Evolutionary conservation across 1,140 invertebrate species (phyloP).

Genomic region (Zaprionus capensis): DNA sequence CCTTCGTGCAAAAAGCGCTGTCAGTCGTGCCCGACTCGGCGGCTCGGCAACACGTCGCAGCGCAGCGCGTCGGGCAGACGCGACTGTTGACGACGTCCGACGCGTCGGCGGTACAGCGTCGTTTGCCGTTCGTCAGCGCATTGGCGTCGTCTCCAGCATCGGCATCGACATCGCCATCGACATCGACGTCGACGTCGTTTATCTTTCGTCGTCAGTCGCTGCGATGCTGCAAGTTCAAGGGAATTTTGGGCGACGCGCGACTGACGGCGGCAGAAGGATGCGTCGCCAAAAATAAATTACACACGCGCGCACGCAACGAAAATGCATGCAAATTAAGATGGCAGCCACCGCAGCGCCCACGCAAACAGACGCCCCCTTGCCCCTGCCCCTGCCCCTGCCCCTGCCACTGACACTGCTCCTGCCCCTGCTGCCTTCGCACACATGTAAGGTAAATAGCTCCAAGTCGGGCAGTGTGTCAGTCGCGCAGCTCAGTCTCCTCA

Average conservation of each 20-base stretch:
- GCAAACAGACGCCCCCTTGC: not conserved
- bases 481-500: not conserved
- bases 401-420: not conserved
- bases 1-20: not conserved
- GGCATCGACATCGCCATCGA: not conserved
- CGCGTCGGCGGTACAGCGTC: not conserved
- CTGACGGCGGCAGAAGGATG: not conserved
- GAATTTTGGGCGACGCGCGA: slow-evolving; percentile 36
- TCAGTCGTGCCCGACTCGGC: slow-evolving; percentile 1
- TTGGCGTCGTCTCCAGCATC: not conserved
- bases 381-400: not conserved
- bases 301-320: slow-evolving; percentile 46
- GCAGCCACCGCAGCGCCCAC: slow-evolving; percentile 39
- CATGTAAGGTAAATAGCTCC: slow-evolving; percentile 13
- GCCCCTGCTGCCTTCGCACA: not conserved
- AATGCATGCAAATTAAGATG: slow-evolving; percentile 69
- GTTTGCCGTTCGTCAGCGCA: not conserved
- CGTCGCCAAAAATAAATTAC: slow-evolving; percentile 56
- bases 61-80: not conserved
- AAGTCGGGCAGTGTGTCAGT: slow-evolving; percentile 58
- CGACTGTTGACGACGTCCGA: not conserved
- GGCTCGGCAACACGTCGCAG: not conserved
- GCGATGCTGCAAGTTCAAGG: slow-evolving; percentile 57
- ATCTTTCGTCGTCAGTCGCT: not conserved
- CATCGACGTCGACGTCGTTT: not conserved